Base-by-base conservation (phyloP, 2,113 vertebrate species). In the Ammodytes marinus region DNA sequence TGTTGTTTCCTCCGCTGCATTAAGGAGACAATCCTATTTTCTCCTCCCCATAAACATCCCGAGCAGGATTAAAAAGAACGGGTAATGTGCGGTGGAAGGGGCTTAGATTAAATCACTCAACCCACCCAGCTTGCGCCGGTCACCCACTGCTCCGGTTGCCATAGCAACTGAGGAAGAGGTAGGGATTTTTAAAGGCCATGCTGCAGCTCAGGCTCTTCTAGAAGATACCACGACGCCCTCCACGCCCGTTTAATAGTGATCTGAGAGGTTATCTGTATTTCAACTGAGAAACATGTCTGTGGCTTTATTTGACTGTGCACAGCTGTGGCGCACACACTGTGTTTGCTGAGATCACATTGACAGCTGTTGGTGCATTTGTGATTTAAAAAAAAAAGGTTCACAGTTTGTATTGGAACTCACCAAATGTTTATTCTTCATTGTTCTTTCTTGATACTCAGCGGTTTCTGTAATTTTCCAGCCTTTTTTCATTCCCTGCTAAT, bases 141-240 rank as follows among this genome's bases (percentile, higher is more conserved):
- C 71, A 88, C 76, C 90, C 82, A 75, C 81, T 9, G 4, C 80
- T 79, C 77, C 4, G 81, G 91, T 94, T 86, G n/a, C 91, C 88
- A 91, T 93, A 78, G 92, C 91, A 93, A 94, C 93, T 83, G 86
- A 82, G 72, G 79, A 80, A 82, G 87, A 89, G 85, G 83, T 64
- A 82, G 83, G 71, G 86, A 68, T 86, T 86, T 88, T 87, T 60
- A 63, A 86, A 84, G 79, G 61, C 74, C 73, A 67, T 61, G 4
- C 86, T 74, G 79, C 45, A 70, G 80, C 81, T 75, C 45, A 19
- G 77, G 64, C 45, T 87, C 80, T 72, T 82, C 60, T 68, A 45
- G 79, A 74, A 71, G 69, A 88, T 79, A 86, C 82, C 79, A 61
- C 8, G 63, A 9, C 10, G 12, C 69, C 55, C 55, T 84, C 84